These are phyloP conservation scores for Petroica traversi DNA, from an alignment of 2,113 vertebrate species.

Conservation along the genomic window DNA sequence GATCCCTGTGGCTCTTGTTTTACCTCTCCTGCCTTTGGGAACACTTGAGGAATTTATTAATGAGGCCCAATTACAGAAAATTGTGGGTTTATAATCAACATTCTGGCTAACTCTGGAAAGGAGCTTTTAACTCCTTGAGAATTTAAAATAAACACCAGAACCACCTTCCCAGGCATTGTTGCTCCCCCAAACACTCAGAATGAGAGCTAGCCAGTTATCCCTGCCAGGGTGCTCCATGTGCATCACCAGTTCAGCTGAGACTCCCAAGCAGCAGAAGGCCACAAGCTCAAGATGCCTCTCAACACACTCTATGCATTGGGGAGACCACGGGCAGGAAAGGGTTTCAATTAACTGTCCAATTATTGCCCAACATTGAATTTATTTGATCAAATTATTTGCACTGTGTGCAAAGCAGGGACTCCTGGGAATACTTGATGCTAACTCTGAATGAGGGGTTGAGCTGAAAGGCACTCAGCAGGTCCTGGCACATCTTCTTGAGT, in stretches of 20 bases:
- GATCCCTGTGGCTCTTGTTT: slow-evolving; percentile 58
- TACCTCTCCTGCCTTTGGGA: slow-evolving; percentile 56
- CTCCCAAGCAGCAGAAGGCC: not conserved
- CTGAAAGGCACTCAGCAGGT: not conserved
- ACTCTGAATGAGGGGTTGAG: not conserved
- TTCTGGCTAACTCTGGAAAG: not conserved
- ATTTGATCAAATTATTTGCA: not conserved
- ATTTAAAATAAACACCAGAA: slow-evolving; percentile 10
- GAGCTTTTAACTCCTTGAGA: not conserved
- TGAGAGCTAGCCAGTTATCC: not conserved
- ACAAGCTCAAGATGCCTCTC: not conserved
- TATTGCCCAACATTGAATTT: not conserved
- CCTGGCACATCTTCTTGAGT: not conserved
- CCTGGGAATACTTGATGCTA: not conserved
- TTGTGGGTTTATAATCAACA: slow-evolving; percentile 59
- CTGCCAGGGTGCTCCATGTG: not conserved
- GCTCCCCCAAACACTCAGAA: not conserved
- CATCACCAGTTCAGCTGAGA: not conserved
- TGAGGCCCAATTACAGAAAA: slow-evolving; percentile 72
- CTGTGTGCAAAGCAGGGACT: not conserved
- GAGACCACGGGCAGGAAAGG: not conserved
- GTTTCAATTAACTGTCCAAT: not conserved
- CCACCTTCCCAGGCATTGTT: not conserved
- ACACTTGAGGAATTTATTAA: slow-evolving; percentile 77
- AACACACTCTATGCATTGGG: fast-evolving